A percentile compares a stretch with the other conserved stretches of the same genome.
Conservation (phyloP, 2,888 invertebrate species). For the Phyto melanocephala region DNA sequence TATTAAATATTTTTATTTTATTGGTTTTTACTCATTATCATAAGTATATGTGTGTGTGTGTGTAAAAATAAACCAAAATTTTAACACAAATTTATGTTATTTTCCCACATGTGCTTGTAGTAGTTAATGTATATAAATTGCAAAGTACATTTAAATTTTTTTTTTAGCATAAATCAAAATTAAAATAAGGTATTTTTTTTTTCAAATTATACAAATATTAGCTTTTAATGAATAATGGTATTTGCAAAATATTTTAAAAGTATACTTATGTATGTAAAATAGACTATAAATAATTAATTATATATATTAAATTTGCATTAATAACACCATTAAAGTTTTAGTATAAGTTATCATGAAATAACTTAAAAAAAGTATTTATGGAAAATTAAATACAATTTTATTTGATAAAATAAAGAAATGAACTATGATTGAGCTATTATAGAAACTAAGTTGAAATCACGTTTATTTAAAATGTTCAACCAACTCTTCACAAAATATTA, state of each 20-base stretch:
- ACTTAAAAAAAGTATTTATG: not conserved
- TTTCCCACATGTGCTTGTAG: too few species aligned
- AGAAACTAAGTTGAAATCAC: too few species aligned
- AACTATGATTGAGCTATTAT: too few species aligned
- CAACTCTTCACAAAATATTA: too few species aligned
- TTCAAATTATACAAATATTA: slow-evolving; percentile 40
- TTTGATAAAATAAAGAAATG: too few species aligned
- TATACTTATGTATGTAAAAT: not conserved
- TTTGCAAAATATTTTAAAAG: not conserved
- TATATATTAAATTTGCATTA: not conserved
- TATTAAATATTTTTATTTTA: not conserved
- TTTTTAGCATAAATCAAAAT: slow-evolving; percentile 45
- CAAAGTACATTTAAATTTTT: not conserved
- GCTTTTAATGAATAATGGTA: slow-evolving; percentile 33
- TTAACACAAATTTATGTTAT: too few species aligned
- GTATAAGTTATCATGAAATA: not conserved
- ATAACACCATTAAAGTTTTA: not conserved
- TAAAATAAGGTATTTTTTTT: slow-evolving; percentile 2
- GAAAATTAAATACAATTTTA: not conserved
- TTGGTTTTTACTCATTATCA: not conserved
- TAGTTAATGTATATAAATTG: not conserved
- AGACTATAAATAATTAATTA: slow-evolving; percentile 23
- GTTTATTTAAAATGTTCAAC: too few species aligned
- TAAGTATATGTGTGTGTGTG: not conserved
- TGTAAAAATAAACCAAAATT: too few species aligned